These are phyloP conservation scores for Sinosuthora webbiana DNA, from an alignment of 2,113 vertebrate species.

Conservation along the genomic window DNA sequence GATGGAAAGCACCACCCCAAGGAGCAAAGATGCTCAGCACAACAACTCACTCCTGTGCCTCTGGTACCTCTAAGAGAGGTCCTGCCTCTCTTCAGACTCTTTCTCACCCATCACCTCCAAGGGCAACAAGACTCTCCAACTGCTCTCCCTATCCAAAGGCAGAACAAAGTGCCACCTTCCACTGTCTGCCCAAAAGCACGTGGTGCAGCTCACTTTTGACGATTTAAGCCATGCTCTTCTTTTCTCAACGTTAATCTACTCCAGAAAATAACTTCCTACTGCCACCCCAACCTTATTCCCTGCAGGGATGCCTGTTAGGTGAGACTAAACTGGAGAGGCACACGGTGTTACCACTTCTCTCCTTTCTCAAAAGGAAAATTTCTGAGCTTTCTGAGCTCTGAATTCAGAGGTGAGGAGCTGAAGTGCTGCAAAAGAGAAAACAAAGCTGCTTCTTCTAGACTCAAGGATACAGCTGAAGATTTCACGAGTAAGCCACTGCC, in stretches of 20 bases:
- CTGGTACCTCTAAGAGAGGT: background rate
- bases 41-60: background rate
- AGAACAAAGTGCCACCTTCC: background rate
- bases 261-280: background rate
- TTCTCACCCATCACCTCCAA: background rate
- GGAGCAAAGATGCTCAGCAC: background rate
- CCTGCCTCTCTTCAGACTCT: background rate
- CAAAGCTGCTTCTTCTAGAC: background rate
- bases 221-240: background rate
- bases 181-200: background rate
- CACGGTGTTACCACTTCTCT: background rate
- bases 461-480: background rate
- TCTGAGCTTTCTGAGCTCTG: background rate
- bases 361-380: background rate
- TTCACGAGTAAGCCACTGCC: background rate
- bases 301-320: background rate
- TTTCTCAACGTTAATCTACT: background rate
- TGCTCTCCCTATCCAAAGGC: background rate
- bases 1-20: background rate
- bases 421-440: background rate
- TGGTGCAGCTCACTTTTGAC: background rate
- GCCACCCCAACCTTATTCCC: background rate
- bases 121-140: background rate
- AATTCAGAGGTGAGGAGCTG: background rate
- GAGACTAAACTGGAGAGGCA: background rate